Conservation (phyloP, 2,888 invertebrate species). For the Barypeithes pellucidus region DNA sequence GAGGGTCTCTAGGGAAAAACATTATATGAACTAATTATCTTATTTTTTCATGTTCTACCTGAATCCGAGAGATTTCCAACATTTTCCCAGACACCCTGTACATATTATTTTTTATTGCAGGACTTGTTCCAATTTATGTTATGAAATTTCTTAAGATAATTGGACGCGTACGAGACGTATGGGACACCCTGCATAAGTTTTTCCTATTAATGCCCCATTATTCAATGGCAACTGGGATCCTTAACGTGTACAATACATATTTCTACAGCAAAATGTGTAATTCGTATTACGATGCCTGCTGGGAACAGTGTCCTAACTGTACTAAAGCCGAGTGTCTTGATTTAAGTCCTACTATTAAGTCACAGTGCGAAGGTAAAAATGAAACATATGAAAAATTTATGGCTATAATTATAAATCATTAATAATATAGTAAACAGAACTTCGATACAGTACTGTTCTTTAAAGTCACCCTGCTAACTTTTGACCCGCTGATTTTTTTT, state of each 20-base stretch:
- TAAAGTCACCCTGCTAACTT: too few species aligned
- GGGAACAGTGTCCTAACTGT: constrained; percentile 29
- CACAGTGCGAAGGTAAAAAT: constrained; percentile 49
- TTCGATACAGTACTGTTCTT: too few species aligned
- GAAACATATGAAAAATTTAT: too few species aligned
- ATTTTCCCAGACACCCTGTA: too few species aligned
- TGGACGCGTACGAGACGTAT: constrained; percentile 74
- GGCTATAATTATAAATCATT: too few species aligned
- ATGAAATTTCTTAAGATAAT: constrained; percentile 79
- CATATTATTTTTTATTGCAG: constrained; percentile 73
- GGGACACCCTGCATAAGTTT: constrained; percentile 76
- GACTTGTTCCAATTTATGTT: constrained; percentile 81
- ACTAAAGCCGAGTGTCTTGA: constrained; percentile 55
- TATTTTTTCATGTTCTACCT: too few species aligned
- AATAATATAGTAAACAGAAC: too few species aligned
- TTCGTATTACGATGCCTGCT: constrained; percentile 48
- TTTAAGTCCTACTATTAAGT: neutral
- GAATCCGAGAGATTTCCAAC: too few species aligned
- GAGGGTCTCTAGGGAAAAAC: too few species aligned
- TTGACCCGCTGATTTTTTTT: too few species aligned
- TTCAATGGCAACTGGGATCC: constrained; percentile 73
- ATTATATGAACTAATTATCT: too few species aligned
- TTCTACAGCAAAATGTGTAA: constrained; percentile 58
- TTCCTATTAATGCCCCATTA: constrained; percentile 84
- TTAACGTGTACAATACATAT: constrained; percentile 65